Percentiles rank a stretch among this genome's conserved stretches.
phyloP scores from a whole-genome alignment of 2,113 vertebrate species.

The Callocephalon fimbriatum region DNA sequence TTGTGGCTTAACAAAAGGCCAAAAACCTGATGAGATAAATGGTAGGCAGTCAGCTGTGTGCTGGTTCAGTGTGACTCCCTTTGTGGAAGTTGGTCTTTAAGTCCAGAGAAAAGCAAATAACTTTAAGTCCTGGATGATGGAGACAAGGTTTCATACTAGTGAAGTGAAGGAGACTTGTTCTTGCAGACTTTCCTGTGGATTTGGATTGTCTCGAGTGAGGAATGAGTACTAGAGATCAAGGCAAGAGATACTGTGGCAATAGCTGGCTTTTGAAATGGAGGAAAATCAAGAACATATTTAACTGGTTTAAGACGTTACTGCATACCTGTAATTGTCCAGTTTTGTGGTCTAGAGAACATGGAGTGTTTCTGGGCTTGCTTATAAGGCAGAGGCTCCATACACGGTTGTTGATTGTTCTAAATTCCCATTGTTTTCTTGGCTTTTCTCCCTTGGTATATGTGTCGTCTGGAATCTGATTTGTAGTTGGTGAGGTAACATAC shows the following conservation, averaged over 20 bases:
- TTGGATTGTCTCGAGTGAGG: constrained; percentile 69
- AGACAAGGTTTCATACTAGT: background rate
- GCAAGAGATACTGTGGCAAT: constrained; percentile 18
- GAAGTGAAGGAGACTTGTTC: background rate
- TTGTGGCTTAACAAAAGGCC: background rate
- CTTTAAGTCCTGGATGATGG: background rate
- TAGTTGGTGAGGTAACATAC: constrained; percentile 99
- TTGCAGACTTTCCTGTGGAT: constrained; percentile 53
- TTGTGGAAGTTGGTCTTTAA: background rate
- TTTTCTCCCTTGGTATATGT: constrained; percentile 99
- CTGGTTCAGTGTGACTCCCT: background rate
- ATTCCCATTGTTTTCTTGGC: constrained; percentile 99
- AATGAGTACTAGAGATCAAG: constrained; percentile 47
- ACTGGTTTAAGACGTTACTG: constrained; percentile 82
- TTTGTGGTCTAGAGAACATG: constrained; percentile 87
- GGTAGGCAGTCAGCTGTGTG: background rate
- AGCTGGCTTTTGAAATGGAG: constrained; percentile 67
- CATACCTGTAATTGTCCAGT: constrained; percentile 94
- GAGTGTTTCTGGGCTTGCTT: constrained; percentile 91
- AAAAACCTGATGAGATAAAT: background rate
- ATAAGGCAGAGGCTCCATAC: constrained; percentile 92
- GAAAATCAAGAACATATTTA: constrained; percentile 73
- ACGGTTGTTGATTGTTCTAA: constrained; percentile 98
- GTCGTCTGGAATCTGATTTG: constrained; percentile 99
- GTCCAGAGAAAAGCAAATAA: background rate